These are phyloP conservation scores for Megaceryle alcyon DNA, from an alignment of 2,797 vertebrate genomes.

Conservation along the genomic window DNA sequence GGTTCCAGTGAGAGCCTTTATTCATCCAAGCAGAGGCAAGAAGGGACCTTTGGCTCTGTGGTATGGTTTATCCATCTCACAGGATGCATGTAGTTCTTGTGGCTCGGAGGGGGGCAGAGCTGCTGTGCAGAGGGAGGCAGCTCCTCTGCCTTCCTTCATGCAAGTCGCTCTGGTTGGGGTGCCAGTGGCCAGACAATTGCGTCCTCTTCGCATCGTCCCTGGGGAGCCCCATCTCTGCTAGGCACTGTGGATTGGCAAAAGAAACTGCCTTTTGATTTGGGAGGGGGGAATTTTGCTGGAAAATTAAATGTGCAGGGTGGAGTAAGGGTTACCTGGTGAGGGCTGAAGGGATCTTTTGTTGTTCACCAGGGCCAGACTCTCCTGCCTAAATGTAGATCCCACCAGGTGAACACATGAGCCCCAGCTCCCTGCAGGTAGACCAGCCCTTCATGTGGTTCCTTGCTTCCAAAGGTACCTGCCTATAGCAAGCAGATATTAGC, in stretches of 20 bases:
- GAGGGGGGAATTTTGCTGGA: neutral
- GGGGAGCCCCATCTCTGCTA: neutral
- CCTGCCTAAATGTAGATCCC: neutral
- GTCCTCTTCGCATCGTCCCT: neutral
- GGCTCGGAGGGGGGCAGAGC: neutral
- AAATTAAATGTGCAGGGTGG: neutral
- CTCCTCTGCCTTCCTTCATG: neutral
- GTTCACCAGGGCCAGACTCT: neutral
- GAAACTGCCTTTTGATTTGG: neutral
- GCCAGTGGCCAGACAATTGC: rapidly evolving
- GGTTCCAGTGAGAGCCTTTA: neutral
- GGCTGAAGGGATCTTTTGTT: neutral
- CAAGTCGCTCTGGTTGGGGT: neutral
- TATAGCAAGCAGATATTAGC: neutral
- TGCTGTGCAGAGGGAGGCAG: neutral
- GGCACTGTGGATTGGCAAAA: neutral
- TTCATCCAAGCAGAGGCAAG: neutral
- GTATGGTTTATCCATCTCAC: neutral
- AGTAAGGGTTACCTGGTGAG: neutral
- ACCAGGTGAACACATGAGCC: neutral
- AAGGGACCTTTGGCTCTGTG: neutral
- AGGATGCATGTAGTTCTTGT: neutral
- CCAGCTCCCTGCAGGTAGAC: neutral
- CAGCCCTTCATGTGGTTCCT: neutral
- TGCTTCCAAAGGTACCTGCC: neutral